A percentile compares a stretch with the other conserved stretches of the same genome.
These are phyloP conservation scores for Orchesella flavescens DNA, from an alignment of 2,888 invertebrate species.

Conservation along the genomic window DNA sequence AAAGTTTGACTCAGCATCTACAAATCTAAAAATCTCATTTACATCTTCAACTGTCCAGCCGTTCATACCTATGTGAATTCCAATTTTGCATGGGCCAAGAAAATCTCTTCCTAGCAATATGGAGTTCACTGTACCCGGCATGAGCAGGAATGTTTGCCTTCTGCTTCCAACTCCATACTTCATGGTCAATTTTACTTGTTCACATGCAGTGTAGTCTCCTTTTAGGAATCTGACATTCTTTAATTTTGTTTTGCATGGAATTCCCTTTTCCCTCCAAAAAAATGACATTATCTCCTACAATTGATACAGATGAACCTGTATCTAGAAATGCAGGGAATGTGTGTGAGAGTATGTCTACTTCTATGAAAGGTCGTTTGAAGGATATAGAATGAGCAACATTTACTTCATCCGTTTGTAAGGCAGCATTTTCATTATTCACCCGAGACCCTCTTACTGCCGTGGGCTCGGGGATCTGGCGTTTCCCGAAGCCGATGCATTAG, in stretches of 20 bases:
- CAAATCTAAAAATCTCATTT: background rate
- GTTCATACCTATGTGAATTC: background rate
- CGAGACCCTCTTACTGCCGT: background rate
- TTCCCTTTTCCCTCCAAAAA: background rate
- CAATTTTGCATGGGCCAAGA: conserved; percentile 4
- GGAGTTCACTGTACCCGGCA: background rate
- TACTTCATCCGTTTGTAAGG: background rate
- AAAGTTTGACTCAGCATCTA: background rate
- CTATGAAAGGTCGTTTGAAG: conserved; percentile 24
- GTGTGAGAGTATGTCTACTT: background rate
- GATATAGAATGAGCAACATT: background rate
- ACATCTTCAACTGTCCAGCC: conserved; percentile 8
- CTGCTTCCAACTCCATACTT: background rate
- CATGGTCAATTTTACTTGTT: background rate
- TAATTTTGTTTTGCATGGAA: background rate
- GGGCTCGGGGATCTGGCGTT: too few species aligned
- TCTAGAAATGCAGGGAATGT: conserved; percentile 51
- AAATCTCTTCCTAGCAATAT: conserved; percentile 4
- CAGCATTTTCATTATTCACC: too few species aligned
- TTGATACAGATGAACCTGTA: conserved; percentile 38
- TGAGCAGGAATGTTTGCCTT: background rate
- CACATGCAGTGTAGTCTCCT: background rate
- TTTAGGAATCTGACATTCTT: conserved; percentile 7
- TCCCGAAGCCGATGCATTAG: background rate
- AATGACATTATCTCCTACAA: conserved; percentile 50